These are phyloP conservation scores for Acanthococcus lagerstroemiae DNA, from an alignment of 2,888 invertebrate species.

Conservation along the genomic window DNA sequence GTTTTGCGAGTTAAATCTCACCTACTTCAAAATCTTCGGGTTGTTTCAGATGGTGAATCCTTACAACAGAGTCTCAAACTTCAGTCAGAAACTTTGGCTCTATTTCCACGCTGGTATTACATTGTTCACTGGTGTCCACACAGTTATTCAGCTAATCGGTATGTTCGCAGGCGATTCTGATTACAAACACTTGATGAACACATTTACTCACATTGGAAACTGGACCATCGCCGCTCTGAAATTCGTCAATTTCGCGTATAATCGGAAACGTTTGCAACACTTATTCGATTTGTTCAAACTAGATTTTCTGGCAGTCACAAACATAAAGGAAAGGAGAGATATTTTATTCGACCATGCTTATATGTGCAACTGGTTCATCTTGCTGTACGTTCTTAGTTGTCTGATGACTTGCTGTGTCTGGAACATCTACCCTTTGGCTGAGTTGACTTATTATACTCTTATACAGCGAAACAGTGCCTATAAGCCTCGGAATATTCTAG, in stretches of 20 bases:
- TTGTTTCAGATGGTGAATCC: constrained; percentile 31
- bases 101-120: constrained; percentile 20
- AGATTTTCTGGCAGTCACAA: constrained; percentile 13
- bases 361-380: constrained; percentile 24
- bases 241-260: constrained; percentile 13
- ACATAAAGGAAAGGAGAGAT: constrained; percentile 18
- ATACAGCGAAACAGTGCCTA: not conserved
- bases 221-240: constrained; percentile 25
- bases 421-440: constrained; percentile 28
- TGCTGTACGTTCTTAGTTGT: constrained; percentile 17
- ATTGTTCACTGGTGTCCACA: constrained; percentile 22
- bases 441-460: constrained; percentile 20
- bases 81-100: constrained; percentile 15
- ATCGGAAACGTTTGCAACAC: constrained; percentile 4
- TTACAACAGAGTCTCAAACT: constrained; percentile 10
- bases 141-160: constrained; percentile 8
- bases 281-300: constrained; percentile 19
- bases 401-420: constrained; percentile 22
- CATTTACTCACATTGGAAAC: constrained; percentile 23
- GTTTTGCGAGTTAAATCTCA: constrained; percentile 27
- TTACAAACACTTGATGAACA: constrained; percentile 19
- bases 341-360: constrained; percentile 20
- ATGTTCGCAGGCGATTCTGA: not conserved
- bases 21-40: constrained; percentile 30
- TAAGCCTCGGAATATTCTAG: constrained; percentile 18